Evolutionary conservation across 2,797 vertebrate genomes (phyloP).

Genomic region (Sebastes dallii): DNA sequence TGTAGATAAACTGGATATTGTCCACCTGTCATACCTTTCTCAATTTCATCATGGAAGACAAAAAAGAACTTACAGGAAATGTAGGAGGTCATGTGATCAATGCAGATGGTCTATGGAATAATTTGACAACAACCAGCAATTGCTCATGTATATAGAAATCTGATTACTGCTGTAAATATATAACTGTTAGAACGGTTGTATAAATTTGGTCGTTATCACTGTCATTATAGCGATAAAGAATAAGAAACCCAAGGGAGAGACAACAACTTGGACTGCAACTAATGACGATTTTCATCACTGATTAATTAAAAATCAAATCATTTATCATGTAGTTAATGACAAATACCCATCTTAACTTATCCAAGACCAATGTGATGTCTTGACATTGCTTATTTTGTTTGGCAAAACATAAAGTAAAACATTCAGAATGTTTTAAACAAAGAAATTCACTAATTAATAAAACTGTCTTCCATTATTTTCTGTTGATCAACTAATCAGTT

Average conservation of each 20-base stretch:
- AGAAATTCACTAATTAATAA: neutral
- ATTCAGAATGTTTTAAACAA: neutral
- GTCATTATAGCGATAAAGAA: neutral
- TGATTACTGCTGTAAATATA: neutral
- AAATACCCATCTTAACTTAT: neutral
- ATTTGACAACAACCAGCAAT: neutral
- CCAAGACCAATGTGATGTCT: neutral
- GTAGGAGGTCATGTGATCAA: slow-evolving; percentile 6
- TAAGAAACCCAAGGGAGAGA: neutral
- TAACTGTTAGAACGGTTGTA: neutral
- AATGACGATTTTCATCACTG: neutral
- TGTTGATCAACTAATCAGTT: neutral
- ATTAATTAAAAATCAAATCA: neutral
- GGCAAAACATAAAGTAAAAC: neutral
- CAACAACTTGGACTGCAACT: neutral
- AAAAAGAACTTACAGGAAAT: neutral
- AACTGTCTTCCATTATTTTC: neutral
- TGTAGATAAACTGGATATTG: neutral
- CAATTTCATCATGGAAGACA: neutral
- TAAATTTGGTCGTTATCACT: neutral
- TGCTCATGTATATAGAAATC: neutral
- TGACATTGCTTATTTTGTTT: neutral
- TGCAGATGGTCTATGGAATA: neutral
- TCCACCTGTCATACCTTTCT: neutral
- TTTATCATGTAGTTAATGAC: neutral